These are phyloP conservation scores for Galago senegalensis DNA, from an alignment of 2,797 vertebrate species.

Conservation along the genomic window DNA sequence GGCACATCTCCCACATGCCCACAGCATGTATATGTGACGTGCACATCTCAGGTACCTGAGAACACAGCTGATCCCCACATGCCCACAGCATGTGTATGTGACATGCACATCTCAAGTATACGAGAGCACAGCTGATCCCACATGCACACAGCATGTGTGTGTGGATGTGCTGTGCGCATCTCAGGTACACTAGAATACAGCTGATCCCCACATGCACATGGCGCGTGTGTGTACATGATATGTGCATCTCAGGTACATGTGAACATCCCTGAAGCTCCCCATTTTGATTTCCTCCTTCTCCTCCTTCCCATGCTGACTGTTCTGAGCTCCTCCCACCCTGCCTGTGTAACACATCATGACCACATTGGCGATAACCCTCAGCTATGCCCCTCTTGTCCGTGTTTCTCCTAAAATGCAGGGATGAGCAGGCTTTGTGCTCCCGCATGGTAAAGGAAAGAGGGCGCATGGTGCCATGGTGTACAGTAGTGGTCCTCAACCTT, in stretches of 20 bases:
- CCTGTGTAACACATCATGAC: not conserved
- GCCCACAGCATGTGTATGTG: no score
- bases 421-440: fast-evolving
- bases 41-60: not conserved
- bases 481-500: no score
- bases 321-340: not conserved
- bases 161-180: no score
- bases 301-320: not conserved
- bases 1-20: no score
- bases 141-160: no score
- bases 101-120: not conserved
- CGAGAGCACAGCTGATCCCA: not conserved
- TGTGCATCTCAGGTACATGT: not conserved
- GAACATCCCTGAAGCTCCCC: not conserved
- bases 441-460: not conserved
- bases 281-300: not conserved
- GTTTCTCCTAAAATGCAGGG: not conserved
- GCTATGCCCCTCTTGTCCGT: not conserved
- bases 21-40: not conserved
- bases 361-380: not conserved
- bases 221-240: not conserved
- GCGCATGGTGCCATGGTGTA: not conserved
- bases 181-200: not conserved
- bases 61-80: not conserved
- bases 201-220: not conserved